These are phyloP conservation scores for Scaptomyza caliginosa DNA, from an alignment of 2,888 invertebrate species.

Conservation along the genomic window DNA sequence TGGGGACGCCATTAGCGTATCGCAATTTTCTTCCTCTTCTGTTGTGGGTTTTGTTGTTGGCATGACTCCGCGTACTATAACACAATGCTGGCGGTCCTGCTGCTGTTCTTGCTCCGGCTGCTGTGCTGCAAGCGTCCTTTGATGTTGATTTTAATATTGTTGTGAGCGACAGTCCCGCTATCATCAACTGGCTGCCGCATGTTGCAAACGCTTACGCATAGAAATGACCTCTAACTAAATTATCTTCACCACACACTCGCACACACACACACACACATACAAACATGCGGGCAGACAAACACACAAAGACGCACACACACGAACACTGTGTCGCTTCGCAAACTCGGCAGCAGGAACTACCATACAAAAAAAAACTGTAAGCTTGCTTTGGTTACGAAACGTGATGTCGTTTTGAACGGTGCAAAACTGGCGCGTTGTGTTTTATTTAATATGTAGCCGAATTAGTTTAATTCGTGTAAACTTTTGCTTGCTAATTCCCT, in stretches of 20 bases:
- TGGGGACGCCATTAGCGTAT: constrained; percentile 63
- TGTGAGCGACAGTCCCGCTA: constrained; percentile 35
- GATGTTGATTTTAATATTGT: constrained; percentile 27
- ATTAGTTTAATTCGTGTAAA: constrained; percentile 21
- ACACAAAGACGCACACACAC: constrained; percentile 29
- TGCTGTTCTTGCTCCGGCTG: constrained; percentile 30
- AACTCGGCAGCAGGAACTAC: constrained; percentile 49
- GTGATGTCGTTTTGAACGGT: constrained; percentile 25
- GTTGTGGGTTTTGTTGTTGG: constrained; percentile 55
- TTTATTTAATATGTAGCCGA: constrained; percentile 20
- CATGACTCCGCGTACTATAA: constrained; percentile 71
- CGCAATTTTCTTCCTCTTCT: constrained; percentile 55
- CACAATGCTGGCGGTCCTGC: constrained; percentile 35
- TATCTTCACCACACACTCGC: constrained; percentile 43
- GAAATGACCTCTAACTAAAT: constrained; percentile 63
- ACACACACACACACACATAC: constrained; percentile 27
- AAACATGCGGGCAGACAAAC: constrained; percentile 11
- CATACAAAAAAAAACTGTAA: constrained; percentile 12
- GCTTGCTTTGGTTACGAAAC: constrained; percentile 20
- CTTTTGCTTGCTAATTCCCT: constrained; percentile 51
- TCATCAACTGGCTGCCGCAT: constrained; percentile 65
- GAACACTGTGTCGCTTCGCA: constrained; percentile 47
- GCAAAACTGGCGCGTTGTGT: constrained; percentile 45
- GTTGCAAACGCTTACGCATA: constrained; percentile 66
- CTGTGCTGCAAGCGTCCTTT: constrained; percentile 58